Evolutionary conservation across 1,140 invertebrate genomes (phyloP).

Genomic region (Sinonovacula constricta): DNA sequence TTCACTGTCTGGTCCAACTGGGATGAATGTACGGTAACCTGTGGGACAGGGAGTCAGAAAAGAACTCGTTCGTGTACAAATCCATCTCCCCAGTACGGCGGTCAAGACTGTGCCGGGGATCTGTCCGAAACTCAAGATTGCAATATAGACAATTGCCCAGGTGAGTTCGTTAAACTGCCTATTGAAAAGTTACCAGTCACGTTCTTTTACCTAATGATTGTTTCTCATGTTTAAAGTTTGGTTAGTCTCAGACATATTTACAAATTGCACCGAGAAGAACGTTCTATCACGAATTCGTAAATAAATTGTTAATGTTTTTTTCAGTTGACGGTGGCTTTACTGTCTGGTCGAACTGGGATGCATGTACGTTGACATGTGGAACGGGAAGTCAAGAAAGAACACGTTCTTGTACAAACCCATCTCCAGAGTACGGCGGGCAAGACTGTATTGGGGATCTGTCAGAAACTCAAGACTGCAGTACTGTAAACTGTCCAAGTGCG

Average conservation of each 20-base stretch:
- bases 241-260: too few relatives aligned
- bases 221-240: not conserved
- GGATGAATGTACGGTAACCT: conserved; percentile 16
- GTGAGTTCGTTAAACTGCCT: not conserved
- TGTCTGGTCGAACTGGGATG: conserved; percentile 12
- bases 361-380: conserved; percentile 51
- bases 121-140: conserved; percentile 17
- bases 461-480: conserved; percentile 33
- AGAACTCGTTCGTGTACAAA: conserved; percentile 43
- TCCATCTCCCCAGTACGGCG: conserved; percentile 47
- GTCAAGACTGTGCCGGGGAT: conserved; percentile 30
- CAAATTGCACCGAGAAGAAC: too few relatives aligned
- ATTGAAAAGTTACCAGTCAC: not conserved
- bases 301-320: not conserved
- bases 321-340: conserved; percentile 53
- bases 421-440: conserved; percentile 41
- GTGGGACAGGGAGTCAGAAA: conserved; percentile 22
- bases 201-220: not conserved
- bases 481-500: conserved; percentile 52
- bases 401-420: conserved; percentile 49
- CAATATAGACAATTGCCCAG: conserved; percentile 22
- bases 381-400: conserved; percentile 28
- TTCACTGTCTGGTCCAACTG: conserved; percentile 15
- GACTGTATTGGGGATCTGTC: conserved; percentile 38
- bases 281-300: too few relatives aligned